phyloP scores from a whole-genome alignment of 2,113 vertebrate genomes.

The Holacanthus passer region DNA sequence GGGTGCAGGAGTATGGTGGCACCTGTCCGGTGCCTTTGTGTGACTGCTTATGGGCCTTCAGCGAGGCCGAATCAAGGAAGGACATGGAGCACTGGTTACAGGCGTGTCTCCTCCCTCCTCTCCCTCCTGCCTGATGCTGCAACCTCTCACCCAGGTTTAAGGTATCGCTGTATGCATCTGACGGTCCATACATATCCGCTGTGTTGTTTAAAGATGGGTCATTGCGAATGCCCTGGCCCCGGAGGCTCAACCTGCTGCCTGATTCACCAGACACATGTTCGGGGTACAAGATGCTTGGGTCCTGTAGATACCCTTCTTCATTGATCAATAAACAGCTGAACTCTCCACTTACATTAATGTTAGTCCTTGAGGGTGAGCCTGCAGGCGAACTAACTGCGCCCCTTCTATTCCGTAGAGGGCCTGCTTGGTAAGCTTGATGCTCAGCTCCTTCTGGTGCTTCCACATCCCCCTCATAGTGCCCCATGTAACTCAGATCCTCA shows the following conservation, averaged over 20 bases:
- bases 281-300: constrained; percentile 66
- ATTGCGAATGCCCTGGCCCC: constrained; percentile 52
- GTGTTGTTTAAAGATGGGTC: constrained; percentile 42
- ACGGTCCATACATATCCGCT: constrained; percentile 58
- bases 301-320: constrained; percentile 84
- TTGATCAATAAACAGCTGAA: constrained; percentile 84
- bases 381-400: background rate
- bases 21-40: constrained; percentile 62
- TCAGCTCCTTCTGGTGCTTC: constrained; percentile 55
- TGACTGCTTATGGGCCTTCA: constrained; percentile 75
- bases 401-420: constrained; percentile 39
- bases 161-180: constrained; percentile 53
- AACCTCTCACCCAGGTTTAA: constrained; percentile 60
- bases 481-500: constrained; percentile 67
- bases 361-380: constrained; percentile 61
- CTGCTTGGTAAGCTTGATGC: constrained; percentile 62
- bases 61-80: constrained; percentile 71
- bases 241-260: constrained; percentile 58
- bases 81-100: constrained; percentile 72
- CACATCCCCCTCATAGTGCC: constrained; percentile 66
- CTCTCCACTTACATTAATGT: constrained; percentile 58
- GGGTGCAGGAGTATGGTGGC: constrained; percentile 73
- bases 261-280: constrained; percentile 54
- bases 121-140: constrained; percentile 57
- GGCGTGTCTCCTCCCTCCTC: constrained; percentile 62